phyloP scores from a whole-genome alignment of 53 echinoderm and acorn worm species.

The Antedon mediterranea region DNA sequence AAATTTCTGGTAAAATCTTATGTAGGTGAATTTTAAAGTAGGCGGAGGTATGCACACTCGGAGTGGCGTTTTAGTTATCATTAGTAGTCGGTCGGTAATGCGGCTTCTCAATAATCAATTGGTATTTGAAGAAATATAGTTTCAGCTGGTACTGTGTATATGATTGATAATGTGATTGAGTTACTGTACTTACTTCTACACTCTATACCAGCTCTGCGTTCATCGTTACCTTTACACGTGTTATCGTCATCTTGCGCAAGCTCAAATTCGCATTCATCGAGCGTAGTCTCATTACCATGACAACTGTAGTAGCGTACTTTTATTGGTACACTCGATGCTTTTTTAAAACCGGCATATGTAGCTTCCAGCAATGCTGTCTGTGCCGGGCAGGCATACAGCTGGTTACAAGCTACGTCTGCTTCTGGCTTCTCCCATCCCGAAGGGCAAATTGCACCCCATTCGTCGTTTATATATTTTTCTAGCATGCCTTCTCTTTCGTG shows the following conservation, averaged over 20 bases:
- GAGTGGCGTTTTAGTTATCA: no score
- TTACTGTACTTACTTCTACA: neutral
- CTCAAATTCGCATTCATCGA: neutral
- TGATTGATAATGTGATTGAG: no score
- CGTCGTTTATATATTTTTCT: neutral
- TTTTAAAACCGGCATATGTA: neutral
- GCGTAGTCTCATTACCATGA: neutral
- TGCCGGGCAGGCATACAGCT: neutral
- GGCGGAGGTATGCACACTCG: no score
- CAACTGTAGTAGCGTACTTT: neutral
- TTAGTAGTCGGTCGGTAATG: no score
- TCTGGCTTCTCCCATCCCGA: neutral
- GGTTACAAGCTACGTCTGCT: neutral
- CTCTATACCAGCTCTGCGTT: neutral
- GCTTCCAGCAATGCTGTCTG: neutral
- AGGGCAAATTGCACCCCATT: neutral
- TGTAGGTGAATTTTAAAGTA: no score
- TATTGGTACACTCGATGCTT: neutral
- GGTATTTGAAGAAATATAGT: no score
- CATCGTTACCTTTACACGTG: neutral
- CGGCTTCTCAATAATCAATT: no score
- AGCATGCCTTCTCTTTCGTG: neutral
- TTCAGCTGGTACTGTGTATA: no score
- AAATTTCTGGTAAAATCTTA: no score
- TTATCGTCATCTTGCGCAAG: neutral